A percentile compares a stretch with the other conserved stretches of the same genome.
These are phyloP conservation scores for Myrmecophaga tridactyla DNA, from an alignment of 2,113 vertebrate genomes.

Conservation along the genomic window DNA sequence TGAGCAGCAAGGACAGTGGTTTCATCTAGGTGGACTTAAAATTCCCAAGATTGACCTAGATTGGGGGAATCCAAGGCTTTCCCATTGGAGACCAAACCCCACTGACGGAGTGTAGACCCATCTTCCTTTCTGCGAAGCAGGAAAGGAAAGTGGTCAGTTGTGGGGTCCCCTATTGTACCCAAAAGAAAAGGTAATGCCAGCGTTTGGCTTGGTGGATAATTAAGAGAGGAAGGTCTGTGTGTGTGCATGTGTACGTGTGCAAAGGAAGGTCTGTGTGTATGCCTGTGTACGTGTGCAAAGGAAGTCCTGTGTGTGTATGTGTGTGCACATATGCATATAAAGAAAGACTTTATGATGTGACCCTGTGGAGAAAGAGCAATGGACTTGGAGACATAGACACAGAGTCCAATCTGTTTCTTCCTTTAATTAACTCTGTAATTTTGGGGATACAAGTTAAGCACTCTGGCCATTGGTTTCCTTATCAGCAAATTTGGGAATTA, in stretches of 20 bases:
- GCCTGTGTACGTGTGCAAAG: background rate
- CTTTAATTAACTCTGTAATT: background rate
- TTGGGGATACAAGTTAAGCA: background rate
- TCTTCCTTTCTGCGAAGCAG: background rate
- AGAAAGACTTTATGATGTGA: background rate
- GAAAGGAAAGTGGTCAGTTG: background rate
- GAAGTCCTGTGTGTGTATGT: background rate
- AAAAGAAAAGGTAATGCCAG: background rate
- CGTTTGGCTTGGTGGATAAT: background rate
- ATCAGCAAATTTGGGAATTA: background rate
- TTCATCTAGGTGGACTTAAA: background rate
- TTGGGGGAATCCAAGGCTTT: background rate
- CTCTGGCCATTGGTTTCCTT: background rate
- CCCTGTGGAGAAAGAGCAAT: background rate
- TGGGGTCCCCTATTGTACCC: background rate
- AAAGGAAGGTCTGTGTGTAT: background rate
- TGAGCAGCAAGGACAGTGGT: background rate
- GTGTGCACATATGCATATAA: rapidly evolving
- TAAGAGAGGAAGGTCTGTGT: background rate
- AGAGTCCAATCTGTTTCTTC: background rate
- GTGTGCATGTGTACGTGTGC: background rate
- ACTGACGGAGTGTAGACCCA: no score
- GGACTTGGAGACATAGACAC: background rate
- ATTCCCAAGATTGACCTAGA: background rate
- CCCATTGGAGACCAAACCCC: background rate